These are phyloP conservation scores for Pollachius pollachius DNA, from an alignment of 2,113 vertebrate species.

Conservation along the genomic window DNA sequence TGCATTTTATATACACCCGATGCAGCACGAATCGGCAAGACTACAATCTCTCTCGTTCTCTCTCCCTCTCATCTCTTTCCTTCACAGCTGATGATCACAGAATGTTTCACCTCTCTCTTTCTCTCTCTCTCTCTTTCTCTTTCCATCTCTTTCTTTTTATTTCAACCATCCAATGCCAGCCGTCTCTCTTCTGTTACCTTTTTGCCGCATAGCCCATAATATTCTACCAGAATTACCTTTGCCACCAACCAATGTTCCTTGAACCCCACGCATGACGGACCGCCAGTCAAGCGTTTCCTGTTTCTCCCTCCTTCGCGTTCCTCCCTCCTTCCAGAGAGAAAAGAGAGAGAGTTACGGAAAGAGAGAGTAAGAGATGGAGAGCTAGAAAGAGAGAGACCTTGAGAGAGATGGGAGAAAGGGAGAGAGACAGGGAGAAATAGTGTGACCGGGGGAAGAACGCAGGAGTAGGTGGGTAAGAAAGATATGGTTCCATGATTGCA, in stretches of 20 bases:
- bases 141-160: neutral
- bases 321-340: neutral
- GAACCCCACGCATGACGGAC: slow-evolving; percentile 18
- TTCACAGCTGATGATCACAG: neutral
- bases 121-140: neutral
- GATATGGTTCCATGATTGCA: too few relatives aligned
- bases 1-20: too few relatives aligned
- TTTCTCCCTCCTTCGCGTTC: slow-evolving; percentile 2
- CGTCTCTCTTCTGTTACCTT: neutral
- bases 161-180: neutral
- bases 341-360: slow-evolving; percentile 9
- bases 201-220: neutral
- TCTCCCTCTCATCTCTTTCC: neutral
- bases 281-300: slow-evolving; percentile 19
- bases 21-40: too few relatives aligned
- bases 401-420: too few relatives aligned
- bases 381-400: slow-evolving; percentile 9
- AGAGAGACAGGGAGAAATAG: too few relatives aligned
- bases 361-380: neutral
- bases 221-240: neutral
- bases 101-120: neutral
- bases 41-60: slow-evolving; percentile 7
- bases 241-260: neutral
- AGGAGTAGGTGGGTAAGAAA: too few relatives aligned
- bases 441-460: too few relatives aligned